These are phyloP conservation scores for Hemicrepidius hirtus DNA, from an alignment of 2,888 invertebrate species.

Conservation along the genomic window DNA sequence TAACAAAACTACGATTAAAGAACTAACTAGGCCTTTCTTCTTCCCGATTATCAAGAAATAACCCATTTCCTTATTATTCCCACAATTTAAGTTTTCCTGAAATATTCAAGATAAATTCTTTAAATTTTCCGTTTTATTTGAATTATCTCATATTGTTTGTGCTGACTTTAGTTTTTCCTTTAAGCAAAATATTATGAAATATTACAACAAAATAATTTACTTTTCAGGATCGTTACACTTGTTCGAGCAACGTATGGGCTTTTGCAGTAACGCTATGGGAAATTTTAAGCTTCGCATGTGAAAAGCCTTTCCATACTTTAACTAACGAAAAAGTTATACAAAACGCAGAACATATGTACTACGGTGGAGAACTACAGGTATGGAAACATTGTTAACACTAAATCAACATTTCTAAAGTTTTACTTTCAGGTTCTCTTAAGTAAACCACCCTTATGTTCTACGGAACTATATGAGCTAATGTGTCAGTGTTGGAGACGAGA, in stretches of 20 bases:
- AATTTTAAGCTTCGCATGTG: constrained; percentile 76
- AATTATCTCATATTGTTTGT: no score
- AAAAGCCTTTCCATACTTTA: constrained; percentile 77
- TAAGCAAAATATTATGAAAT: no score
- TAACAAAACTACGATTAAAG: no score
- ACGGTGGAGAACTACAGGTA: constrained; percentile 78
- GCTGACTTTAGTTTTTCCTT: no score
- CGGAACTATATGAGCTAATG: constrained; percentile 85
- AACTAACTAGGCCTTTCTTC: no score
- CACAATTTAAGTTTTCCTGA: no score
- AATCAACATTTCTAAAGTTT: neutral
- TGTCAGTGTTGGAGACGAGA: constrained; percentile 81
- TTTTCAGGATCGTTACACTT: constrained; percentile 78
- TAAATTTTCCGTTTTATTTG: no score
- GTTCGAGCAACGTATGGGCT: constrained; percentile 78
- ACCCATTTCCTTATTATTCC: no score
- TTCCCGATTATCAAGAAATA: no score
- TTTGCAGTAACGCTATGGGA: constrained; percentile 81
- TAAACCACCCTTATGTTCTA: constrained; percentile 84
- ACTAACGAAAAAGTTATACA: constrained; percentile 78
- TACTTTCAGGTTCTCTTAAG: constrained; percentile 74
- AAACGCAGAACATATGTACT: constrained; percentile 80
- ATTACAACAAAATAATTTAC: no score
- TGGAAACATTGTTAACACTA: constrained; percentile 10
- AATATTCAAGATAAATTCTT: no score